Evolutionary conservation across 1,140 invertebrate genomes (phyloP).

Genomic region (Brachystomella parvula): DNA sequence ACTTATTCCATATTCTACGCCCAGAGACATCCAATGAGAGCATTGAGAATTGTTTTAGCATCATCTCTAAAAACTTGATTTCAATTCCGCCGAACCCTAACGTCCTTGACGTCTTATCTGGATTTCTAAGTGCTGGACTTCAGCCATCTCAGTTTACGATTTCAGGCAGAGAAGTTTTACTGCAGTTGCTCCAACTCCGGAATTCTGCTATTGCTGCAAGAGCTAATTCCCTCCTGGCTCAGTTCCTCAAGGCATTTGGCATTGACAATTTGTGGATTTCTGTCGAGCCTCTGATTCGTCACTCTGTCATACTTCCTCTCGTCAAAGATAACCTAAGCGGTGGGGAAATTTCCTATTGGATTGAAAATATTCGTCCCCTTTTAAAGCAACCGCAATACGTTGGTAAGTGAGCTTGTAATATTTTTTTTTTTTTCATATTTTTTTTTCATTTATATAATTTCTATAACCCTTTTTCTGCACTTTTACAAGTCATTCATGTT

Average conservation of each 20-base stretch:
- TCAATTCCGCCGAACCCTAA: constrained; percentile 34
- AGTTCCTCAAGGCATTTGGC: constrained; percentile 32
- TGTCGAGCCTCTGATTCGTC: constrained; percentile 15
- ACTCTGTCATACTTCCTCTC: constrained; percentile 27
- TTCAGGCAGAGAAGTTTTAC: constrained; percentile 23
- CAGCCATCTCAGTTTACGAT: constrained; percentile 9
- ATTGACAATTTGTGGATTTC: constrained; percentile 30
- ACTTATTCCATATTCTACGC: constrained; percentile 24
- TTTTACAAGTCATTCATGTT: no score
- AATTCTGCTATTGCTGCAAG: constrained; percentile 5
- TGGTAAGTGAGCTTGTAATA: no score
- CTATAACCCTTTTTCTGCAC: no score
- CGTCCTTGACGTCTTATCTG: constrained; percentile 21
- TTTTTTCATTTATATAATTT: no score
- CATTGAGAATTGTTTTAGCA: constrained; percentile 23
- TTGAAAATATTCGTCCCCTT: constrained; percentile 26
- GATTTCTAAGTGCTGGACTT: constrained; percentile 16
- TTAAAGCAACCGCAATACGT: constrained; percentile 2
- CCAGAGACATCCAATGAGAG: constrained; percentile 8
- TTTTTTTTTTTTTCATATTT: no score
- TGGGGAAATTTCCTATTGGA: constrained; percentile 31
- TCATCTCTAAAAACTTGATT: constrained; percentile 32
- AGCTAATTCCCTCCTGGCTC: constrained; percentile 18
- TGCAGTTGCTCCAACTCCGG: constrained; percentile 30
- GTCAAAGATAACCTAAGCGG: constrained; percentile 24